phyloP scores from a whole-genome alignment of 2,113 vertebrate species.

The Charadrius vociferus region DNA sequence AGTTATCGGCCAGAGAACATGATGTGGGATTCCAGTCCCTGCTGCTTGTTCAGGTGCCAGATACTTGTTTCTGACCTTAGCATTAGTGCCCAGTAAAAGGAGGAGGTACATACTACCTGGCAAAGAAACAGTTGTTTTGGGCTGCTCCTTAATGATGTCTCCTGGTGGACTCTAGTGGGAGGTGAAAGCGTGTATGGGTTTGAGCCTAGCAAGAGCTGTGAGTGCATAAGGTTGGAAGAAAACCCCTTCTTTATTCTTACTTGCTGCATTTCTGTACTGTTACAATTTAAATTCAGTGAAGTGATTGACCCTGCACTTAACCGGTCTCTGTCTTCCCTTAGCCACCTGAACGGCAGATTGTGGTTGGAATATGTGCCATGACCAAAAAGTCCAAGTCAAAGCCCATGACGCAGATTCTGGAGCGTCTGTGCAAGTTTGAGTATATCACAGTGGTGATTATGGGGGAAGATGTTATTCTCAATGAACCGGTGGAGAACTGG shows the following conservation, averaged over 20 bases:
- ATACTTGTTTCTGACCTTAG: not conserved
- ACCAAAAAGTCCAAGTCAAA: conserved; percentile 99
- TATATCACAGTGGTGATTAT: conserved; percentile 97
- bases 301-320: not conserved
- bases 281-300: not conserved
- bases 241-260: not conserved
- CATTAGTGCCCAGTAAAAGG: not conserved
- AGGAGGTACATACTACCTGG: not conserved
- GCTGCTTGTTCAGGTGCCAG: not conserved
- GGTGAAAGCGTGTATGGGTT: not conserved
- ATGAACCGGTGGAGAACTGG: conserved; percentile 95
- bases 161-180: not conserved
- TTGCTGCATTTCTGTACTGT: not conserved
- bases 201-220: not conserved
- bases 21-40: not conserved
- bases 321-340: conserved; percentile 41
- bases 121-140: not conserved
- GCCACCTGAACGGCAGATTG: conserved; percentile 93
- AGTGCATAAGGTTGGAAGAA: not conserved
- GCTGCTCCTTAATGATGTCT: not conserved
- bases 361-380: conserved; percentile 98
- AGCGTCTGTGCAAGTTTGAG: conserved; percentile 95
- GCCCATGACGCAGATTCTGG: conserved; percentile 99
- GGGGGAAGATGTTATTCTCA: conserved; percentile 95
- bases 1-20: not conserved